Evolutionary conservation across 2,888 invertebrate species (phyloP), one percentile per base, ranked within the genome.

Genomic region (Eutolmus rufibarbis): DNA sequence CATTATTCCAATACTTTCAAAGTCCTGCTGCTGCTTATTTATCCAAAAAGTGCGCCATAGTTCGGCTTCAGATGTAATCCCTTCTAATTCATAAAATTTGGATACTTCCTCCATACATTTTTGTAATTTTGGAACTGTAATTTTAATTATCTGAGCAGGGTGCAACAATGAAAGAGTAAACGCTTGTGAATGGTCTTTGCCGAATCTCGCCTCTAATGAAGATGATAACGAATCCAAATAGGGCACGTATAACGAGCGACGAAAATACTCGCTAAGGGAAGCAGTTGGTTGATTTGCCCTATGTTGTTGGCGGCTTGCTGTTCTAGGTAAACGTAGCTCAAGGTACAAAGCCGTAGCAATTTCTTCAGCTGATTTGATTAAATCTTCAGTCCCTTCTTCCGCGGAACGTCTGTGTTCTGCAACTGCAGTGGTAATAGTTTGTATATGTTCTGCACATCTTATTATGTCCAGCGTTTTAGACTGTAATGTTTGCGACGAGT

Each of bases 401-500:
- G 66, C 56, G 79, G 34, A 40, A 40, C 37, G 37, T 19, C 87
- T 78, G 40, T 87, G 34, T 40, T 87, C 40, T 31, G 40, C 7
- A 79, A 87, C 8, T 56, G 43, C 31, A 40, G 28, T 28, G 28
- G 28, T 28, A 1, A 66, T 79, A 7, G 19, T 56, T 19, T 87
- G 16, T 37, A 87, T 79, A 56, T 79, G 79, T 16, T 79, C 57
- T 79, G 46, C 40, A 56, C 23, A 9, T 5, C 34, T 77, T 14
- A 56, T 28, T 31, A 77, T 7, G 40, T 43, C 57, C 37, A 31
- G 66, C 28, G 40, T 57, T 56, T 37, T 23, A 14, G 66, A 56
- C 78, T 88, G 86, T 14, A 88, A 66, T 81, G 51, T 88, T 88
- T 14, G 86, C 86, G 14, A 86, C 76, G 14, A 86, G 88, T 81